phyloP scores from a whole-genome alignment of 2,888 invertebrate species.

The Dryobota labecula region DNA sequence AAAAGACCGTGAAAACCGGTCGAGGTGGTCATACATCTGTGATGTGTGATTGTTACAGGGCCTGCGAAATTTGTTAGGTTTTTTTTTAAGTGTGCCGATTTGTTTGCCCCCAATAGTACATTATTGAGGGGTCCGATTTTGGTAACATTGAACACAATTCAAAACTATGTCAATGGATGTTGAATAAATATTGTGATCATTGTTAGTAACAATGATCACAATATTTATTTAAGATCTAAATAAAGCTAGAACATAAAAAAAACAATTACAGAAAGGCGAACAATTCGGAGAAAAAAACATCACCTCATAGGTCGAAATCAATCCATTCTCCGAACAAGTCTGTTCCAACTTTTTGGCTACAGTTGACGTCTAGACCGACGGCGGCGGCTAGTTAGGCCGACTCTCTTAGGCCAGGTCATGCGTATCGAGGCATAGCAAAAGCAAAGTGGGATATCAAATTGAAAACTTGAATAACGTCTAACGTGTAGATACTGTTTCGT shows the following conservation, averaged over 20 bases:
- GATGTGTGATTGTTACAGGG: no score
- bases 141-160: not conserved
- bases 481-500: not conserved
- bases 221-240: no score
- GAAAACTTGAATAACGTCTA: slow-evolving; percentile 4
- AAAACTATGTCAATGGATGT: not conserved
- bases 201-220: no score
- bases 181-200: not conserved
- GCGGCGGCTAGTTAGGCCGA: not conserved
- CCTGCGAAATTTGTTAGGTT: no score
- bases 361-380: slow-evolving; percentile 34
- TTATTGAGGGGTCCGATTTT: slow-evolving; percentile 2
- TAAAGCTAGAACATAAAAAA: not conserved
- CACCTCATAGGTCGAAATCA: slow-evolving; percentile 1
- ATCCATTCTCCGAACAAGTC: slow-evolving; percentile 23
- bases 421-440: slow-evolving; percentile 26
- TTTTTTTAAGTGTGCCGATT: no score
- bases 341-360: slow-evolving; percentile 15
- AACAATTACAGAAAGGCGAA: not conserved
- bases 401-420: slow-evolving; percentile 34
- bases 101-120: no score
- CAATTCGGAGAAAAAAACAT: not conserved
- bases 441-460: slow-evolving; percentile 16
- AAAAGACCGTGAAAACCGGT: no score
- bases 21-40: no score